Conservation (phyloP, 2,888 invertebrate species). For the Stenchaetothrips biformis region DNA sequence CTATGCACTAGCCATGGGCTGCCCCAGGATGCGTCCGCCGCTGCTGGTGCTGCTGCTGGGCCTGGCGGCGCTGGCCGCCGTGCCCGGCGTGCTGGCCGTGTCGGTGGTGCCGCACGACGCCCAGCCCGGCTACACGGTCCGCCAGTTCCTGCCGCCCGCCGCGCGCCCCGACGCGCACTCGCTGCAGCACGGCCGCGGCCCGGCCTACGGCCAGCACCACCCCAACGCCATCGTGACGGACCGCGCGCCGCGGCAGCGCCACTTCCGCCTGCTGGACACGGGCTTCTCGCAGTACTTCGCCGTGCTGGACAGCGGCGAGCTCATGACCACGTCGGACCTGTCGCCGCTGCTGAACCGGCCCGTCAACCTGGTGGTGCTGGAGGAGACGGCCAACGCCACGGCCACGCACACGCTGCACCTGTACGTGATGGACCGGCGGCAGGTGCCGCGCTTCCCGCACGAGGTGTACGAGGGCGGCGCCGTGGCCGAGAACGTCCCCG, state of each 20-base stretch:
- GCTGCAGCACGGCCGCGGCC: slow-evolving; percentile 37
- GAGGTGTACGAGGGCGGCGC: slow-evolving; percentile 59
- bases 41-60: background rate
- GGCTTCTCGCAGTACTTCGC: slow-evolving; percentile 82
- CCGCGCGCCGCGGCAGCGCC: background rate
- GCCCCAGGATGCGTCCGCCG: background rate
- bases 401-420: slow-evolving; percentile 74
- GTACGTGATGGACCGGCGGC: slow-evolving; percentile 74
- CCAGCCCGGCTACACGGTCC: slow-evolving; percentile 82
- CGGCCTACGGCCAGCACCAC: background rate
- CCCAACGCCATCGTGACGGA: background rate
- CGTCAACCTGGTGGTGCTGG: slow-evolving; percentile 73
- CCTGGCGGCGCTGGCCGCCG: background rate
- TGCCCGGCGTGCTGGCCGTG: slow-evolving; percentile 34
- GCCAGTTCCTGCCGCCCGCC: slow-evolving; percentile 56
- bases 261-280: slow-evolving; percentile 67
- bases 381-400: slow-evolving; percentile 74
- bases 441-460: slow-evolving; percentile 72
- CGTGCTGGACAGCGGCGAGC: slow-evolving; percentile 77
- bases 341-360: slow-evolving; percentile 75
- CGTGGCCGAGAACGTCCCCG: slow-evolving; percentile 69
- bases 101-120: slow-evolving; percentile 82
- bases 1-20: background rate
- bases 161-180: slow-evolving; percentile 47
- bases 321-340: slow-evolving; percentile 86